Percentiles rank a stretch among this genome's conserved stretches.
Conservation (phyloP, 2,797 vertebrate species). For the Enteromius trimaculatus region DNA sequence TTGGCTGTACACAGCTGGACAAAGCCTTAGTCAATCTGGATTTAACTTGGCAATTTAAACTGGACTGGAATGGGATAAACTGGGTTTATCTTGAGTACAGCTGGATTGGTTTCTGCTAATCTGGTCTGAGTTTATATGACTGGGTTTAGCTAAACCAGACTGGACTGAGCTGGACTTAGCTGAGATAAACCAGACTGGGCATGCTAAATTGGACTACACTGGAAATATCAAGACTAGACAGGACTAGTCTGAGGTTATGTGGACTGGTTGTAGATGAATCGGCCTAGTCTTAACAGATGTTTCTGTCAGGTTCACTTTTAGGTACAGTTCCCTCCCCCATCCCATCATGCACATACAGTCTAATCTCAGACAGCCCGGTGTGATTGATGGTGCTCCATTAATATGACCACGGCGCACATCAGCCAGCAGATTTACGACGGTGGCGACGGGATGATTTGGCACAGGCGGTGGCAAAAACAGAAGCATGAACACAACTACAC, state of each 20-base stretch:
- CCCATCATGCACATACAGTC: constrained; percentile 31
- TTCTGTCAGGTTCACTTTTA: constrained; percentile 28
- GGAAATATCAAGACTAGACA: neutral
- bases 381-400: constrained; percentile 61
- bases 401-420: constrained; percentile 50
- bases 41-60: neutral
- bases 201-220: neutral
- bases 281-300: neutral
- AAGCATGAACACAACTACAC: constrained; percentile 21
- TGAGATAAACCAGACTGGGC: neutral
- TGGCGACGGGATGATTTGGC: constrained; percentile 49
- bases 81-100: neutral
- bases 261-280: neutral
- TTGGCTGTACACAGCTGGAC: neutral
- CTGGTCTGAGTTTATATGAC: neutral
- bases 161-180: neutral
- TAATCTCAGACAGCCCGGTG: constrained; percentile 34
- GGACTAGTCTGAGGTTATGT: neutral
- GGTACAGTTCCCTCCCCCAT: constrained; percentile 34
- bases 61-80: neutral
- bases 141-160: neutral
- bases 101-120: neutral
- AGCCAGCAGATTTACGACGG: constrained; percentile 58
- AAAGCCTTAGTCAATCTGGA: no score
- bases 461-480: constrained; percentile 27